These are phyloP conservation scores for Nyctibius bracteatus DNA, from an alignment of 2,113 vertebrate species.

Conservation along the genomic window DNA sequence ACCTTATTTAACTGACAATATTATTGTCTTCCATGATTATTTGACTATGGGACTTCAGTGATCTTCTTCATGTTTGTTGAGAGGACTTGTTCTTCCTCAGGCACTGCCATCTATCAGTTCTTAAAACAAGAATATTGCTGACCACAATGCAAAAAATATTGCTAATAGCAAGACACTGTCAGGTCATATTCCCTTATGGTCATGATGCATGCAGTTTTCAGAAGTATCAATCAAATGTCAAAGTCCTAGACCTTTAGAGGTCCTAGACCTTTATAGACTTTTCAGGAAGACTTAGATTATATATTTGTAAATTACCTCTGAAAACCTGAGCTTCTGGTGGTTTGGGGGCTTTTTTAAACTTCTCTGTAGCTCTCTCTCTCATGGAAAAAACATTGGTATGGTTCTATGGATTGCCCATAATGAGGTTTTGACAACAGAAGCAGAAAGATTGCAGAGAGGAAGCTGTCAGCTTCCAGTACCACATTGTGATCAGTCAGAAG, in stretches of 20 bases:
- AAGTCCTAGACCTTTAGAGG: background rate
- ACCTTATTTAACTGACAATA: background rate
- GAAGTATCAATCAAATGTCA: background rate
- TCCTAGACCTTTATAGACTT: background rate
- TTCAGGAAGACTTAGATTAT: background rate
- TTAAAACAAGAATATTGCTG: background rate
- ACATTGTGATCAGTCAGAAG: background rate
- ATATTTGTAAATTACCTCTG: background rate
- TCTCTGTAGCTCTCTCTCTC: background rate
- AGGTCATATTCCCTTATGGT: background rate
- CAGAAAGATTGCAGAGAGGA: background rate
- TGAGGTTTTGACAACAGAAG: background rate
- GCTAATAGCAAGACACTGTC: background rate
- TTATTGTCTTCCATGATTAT: background rate
- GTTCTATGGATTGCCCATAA: background rate
- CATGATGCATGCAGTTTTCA: background rate
- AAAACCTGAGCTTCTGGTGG: background rate
- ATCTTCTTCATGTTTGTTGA: background rate
- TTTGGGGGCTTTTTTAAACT: background rate
- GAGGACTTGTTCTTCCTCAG: background rate
- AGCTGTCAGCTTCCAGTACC: background rate
- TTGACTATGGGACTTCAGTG: background rate
- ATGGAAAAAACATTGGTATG: background rate
- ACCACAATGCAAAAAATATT: background rate
- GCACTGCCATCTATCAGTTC: background rate